Conservation (phyloP, 1,140 invertebrate species). For the Tyrophagus putrescentiae region DNA sequence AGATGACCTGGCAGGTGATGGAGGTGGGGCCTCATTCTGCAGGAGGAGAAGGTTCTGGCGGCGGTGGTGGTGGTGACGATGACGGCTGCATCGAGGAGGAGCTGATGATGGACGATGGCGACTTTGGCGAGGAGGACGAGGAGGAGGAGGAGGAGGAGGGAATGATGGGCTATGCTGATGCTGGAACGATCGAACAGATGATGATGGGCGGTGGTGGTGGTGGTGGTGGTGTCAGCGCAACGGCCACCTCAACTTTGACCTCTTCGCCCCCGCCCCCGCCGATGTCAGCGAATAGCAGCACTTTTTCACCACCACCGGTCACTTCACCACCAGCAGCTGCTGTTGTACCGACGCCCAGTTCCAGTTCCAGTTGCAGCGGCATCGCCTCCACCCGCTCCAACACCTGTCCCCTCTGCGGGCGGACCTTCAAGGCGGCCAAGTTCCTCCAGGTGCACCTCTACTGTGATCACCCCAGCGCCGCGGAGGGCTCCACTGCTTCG, state of each 20-base stretch:
- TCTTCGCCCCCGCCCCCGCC: neutral
- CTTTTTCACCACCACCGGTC: neutral
- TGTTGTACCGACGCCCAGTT: neutral
- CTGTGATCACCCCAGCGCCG: conserved; percentile 25
- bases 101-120: neutral
- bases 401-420: conserved; percentile 29
- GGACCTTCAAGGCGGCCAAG: conserved; percentile 29
- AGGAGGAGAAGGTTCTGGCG: too few relatives aligned
- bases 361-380: conserved; percentile 11
- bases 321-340: neutral
- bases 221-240: neutral
- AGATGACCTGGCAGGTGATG: conserved; percentile 6
- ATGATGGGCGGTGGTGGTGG: neutral
- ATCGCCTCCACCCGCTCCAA: conserved; percentile 25
- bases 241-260: neutral
- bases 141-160: neutral
- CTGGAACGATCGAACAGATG: neutral
- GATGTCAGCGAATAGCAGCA: neutral
- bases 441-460: conserved; percentile 31
- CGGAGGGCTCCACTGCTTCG: neutral
- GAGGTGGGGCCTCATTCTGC: too few relatives aligned
- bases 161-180: neutral
- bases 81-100: neutral
- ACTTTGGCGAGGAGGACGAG: neutral
- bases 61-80: neutral